Conservation (phyloP, 1,140 invertebrate species). For the Drosophila santomea region DNA sequence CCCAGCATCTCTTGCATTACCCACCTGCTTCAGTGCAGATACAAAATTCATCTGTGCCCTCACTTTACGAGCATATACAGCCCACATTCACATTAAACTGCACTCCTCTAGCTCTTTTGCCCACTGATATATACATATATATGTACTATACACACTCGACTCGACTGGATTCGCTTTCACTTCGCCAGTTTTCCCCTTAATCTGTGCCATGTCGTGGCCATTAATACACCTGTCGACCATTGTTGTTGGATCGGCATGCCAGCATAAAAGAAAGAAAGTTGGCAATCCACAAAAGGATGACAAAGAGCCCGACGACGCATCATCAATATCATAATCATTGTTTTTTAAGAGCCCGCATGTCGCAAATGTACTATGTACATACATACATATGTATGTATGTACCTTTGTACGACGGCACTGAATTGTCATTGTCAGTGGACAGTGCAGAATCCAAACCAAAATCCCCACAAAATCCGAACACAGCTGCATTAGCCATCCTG, state of each 20-base stretch:
- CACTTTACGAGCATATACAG: background rate
- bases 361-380: background rate
- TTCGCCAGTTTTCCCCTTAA: slow-evolving; percentile 21
- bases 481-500: slow-evolving; percentile 2
- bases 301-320: slow-evolving; percentile 23
- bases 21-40: background rate
- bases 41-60: background rate
- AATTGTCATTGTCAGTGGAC: background rate
- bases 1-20: background rate
- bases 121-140: background rate
- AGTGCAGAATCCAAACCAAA: slow-evolving; percentile 37
- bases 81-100: background rate
- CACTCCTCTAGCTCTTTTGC: slow-evolving; percentile 7
- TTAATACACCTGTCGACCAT: slow-evolving; percentile 35
- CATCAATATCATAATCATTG: slow-evolving; percentile 42
- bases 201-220: slow-evolving; percentile 45
- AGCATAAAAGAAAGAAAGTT: slow-evolving; percentile 22
- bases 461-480: background rate
- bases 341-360: slow-evolving; percentile 34
- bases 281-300: slow-evolving; percentile 29
- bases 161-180: background rate
- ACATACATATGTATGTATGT: no score
- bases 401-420: background rate
- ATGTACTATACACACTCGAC: no score
- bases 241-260: slow-evolving; percentile 19